phyloP scores from a whole-genome alignment of 2,888 invertebrate genomes.

The Platyscelio sp. region DNA sequence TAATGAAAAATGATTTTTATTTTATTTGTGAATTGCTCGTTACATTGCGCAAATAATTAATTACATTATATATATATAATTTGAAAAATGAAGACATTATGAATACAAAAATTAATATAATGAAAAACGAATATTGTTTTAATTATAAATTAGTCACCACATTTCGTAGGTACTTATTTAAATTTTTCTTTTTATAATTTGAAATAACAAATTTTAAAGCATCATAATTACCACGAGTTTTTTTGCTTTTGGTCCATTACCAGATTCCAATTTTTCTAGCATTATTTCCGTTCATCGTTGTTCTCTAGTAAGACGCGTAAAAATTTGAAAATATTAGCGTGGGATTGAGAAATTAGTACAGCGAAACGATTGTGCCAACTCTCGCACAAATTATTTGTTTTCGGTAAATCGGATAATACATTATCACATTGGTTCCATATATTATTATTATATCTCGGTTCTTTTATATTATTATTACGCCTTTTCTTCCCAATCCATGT shows the following conservation, averaged over 20 bases:
- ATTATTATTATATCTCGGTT: background rate
- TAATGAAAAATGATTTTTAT: too few species aligned
- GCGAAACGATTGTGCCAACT: constrained; percentile 23
- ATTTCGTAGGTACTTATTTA: too few species aligned
- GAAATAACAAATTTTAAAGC: too few species aligned
- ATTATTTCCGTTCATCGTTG: background rate
- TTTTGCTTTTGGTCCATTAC: background rate
- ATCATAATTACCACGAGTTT: too few species aligned
- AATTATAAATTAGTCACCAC: too few species aligned
- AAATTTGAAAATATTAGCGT: background rate
- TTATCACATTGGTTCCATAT: constrained; percentile 7
- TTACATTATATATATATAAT: too few species aligned
- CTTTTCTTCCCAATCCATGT: constrained; percentile 7
- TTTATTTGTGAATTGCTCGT: too few species aligned
- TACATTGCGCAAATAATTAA: too few species aligned
- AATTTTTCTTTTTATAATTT: too few species aligned
- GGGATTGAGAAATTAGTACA: background rate
- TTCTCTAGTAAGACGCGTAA: background rate
- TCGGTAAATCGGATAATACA: background rate
- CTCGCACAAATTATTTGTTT: constrained; percentile 20
- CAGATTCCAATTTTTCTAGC: background rate
- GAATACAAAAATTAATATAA: too few species aligned
- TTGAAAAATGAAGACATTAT: too few species aligned
- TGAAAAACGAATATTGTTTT: too few species aligned
- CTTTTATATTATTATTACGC: background rate